phyloP scores from a whole-genome alignment of 2,888 invertebrate species.

The Villa cingulata region DNA sequence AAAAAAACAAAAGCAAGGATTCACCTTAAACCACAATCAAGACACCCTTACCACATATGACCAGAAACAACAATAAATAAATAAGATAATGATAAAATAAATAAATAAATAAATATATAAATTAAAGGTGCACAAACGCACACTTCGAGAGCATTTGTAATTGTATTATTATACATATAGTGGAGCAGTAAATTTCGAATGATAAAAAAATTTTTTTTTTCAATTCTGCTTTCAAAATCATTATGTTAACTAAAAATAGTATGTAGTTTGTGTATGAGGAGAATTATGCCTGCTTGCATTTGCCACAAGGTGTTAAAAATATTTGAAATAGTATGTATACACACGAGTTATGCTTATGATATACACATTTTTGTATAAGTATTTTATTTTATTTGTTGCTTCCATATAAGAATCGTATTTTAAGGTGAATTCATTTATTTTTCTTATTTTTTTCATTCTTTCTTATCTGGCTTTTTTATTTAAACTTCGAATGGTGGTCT shows the following conservation, averaged over 20 bases:
- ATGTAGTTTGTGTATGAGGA: too few relatives aligned
- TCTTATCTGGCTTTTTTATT: too few relatives aligned
- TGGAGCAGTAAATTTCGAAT: too few relatives aligned
- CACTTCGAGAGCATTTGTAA: too few relatives aligned
- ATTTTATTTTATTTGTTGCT: background rate
- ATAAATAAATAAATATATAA: background rate
- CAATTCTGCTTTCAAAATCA: too few relatives aligned
- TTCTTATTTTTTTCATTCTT: background rate
- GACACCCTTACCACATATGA: background rate
- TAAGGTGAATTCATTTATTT: too few relatives aligned
- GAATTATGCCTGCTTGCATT: background rate
- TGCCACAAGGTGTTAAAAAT: background rate
- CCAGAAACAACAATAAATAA: background rate
- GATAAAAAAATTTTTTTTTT: too few relatives aligned
- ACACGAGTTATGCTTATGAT: too few relatives aligned
- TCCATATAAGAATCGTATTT: background rate
- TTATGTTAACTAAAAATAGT: background rate
- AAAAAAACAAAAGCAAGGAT: background rate
- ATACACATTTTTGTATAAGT: background rate
- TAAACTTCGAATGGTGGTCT: too few relatives aligned
- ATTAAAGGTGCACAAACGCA: too few relatives aligned
- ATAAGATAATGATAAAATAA: background rate
- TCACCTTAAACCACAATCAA: background rate
- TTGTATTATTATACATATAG: too few relatives aligned
- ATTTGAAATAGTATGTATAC: background rate